Evolutionary conservation across 2,888 invertebrate genomes (phyloP).

Genomic region (Branchellion lobata): DNA sequence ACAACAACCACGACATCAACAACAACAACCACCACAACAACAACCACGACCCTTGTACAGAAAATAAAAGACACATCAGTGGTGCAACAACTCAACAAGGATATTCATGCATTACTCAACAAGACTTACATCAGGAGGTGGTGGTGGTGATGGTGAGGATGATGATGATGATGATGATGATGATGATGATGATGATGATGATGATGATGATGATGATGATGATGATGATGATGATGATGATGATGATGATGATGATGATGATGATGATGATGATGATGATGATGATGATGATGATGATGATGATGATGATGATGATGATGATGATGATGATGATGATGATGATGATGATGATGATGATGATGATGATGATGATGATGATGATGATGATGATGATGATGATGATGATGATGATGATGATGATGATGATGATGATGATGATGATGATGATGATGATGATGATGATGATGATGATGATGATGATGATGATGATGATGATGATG

Average conservation of each 20-base stretch:
- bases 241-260: slow-evolving; percentile 33
- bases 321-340: slow-evolving; percentile 28
- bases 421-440: slow-evolving; percentile 13
- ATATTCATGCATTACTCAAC: no score
- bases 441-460: slow-evolving; percentile 26
- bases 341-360: slow-evolving; percentile 38
- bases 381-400: slow-evolving; percentile 24
- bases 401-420: slow-evolving; percentile 26
- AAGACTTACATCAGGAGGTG: no score
- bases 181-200: slow-evolving; percentile 26
- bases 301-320: slow-evolving; percentile 27
- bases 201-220: slow-evolving; percentile 12
- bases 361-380: slow-evolving; percentile 4
- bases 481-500: slow-evolving; percentile 19
- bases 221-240: slow-evolving; percentile 9
- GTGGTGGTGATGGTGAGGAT: not conserved
- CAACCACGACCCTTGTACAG: no score
- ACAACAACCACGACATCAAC: slow-evolving; percentile 13
- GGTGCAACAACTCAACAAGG: no score
- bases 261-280: slow-evolving; percentile 26
- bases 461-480: slow-evolving; percentile 33
- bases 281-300: slow-evolving; percentile 23
- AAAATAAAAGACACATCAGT: no score
- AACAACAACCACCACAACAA: no score
- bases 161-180: slow-evolving; percentile 31